These are phyloP conservation scores for Etheostoma perlongum DNA, from an alignment of 2,797 vertebrate genomes.

Conservation along the genomic window DNA sequence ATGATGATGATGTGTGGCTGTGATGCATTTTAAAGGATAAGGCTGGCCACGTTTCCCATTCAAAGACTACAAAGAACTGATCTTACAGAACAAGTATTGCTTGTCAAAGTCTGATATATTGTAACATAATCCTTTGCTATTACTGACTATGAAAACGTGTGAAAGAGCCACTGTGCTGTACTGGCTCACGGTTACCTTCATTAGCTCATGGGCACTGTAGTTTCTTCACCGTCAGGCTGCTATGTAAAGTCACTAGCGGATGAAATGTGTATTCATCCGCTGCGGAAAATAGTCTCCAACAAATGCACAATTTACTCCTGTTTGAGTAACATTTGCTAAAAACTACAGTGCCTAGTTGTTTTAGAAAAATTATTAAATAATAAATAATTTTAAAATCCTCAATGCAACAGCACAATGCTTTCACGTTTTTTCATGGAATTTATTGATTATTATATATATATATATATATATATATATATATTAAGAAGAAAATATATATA, in stretches of 20 bases:
- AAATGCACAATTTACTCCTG: background rate
- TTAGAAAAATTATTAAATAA: background rate
- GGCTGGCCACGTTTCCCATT: background rate
- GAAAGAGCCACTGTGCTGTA: background rate
- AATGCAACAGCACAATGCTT: background rate
- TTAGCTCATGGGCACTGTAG: background rate
- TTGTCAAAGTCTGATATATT: background rate
- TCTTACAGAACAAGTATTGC: background rate
- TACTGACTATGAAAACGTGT: background rate
- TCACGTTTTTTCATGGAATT: background rate
- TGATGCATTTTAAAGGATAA: background rate
- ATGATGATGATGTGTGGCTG: background rate
- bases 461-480: no score
- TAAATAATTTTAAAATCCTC: background rate
- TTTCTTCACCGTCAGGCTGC: background rate
- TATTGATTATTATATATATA: background rate
- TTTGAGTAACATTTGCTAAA: background rate
- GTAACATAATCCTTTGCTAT: background rate
- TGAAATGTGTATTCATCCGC: conserved; percentile 4
- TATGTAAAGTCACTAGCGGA: background rate
- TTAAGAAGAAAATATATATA: no score
- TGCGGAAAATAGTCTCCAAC: conserved; percentile 9
- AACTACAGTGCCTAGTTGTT: background rate
- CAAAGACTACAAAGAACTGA: background rate
- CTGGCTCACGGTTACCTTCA: conserved; percentile 5